Base-by-base conservation (phyloP, 2,113 vertebrate species). In the Protomyctophum bolini region DNA sequence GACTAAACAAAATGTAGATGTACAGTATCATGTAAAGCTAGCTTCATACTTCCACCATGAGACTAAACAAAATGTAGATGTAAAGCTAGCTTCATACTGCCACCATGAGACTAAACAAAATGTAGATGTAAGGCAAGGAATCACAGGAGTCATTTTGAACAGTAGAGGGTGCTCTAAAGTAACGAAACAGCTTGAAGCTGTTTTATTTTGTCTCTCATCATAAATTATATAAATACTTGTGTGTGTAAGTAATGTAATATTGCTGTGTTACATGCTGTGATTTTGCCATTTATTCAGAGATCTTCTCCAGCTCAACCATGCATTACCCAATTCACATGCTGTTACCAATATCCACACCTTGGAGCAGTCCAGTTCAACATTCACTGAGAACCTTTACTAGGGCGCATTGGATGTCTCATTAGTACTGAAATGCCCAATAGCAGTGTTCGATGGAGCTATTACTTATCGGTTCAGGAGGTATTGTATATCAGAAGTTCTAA, bases 111-210 rank as follows among this genome's bases (percentile, higher is more conserved):
- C 70, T 66, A 65, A 21, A 54, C 33, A 7, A 11, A 4, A 0
- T 21, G 11, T 14, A 60, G 2, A 46, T 0, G 49, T 58, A 33
- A 58, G 6, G 15, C 21, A 29, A 48, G 11, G 33, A 60, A 3
- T 29, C 10, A 48, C 21, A 64, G 8, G 54, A 8, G 11, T 0
- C 0, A 8, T 69, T 54, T 54, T 72, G 49, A 81, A 62, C 91
- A 89, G 83, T 55, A 90, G 91, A 84, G 86, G 90, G 84, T 60
- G 77, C 86, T 75, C 61, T 77, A 69, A 48, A 76, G 48, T 65
- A 21, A 87, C 57, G 67, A 76, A 83, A 51, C 3, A 15, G 33
- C 10, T 8, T 28, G 55, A 61, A 21, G 46, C 12, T 1, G 28
- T 76, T 55, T 61, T n/a, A 5, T 61, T 47, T 46, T 29, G 33